phyloP scores from a whole-genome alignment of 2,797 vertebrate genomes.

The Jordanella pulchra region DNA sequence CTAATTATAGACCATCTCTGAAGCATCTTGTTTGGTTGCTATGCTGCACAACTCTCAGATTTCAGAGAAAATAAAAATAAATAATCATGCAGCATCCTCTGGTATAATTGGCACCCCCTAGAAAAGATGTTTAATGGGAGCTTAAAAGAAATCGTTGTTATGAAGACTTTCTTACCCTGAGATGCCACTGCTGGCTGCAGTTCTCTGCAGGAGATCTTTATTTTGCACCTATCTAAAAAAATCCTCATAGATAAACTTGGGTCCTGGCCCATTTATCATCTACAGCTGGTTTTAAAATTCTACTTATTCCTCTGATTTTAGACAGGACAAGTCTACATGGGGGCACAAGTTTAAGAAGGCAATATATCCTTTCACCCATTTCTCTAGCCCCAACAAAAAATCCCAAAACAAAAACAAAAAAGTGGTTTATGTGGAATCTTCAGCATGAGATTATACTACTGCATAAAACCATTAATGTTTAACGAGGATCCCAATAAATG shows the following conservation, averaged over 20 bases:
- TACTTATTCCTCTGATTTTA: neutral
- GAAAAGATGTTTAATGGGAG: neutral
- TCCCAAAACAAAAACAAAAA: neutral
- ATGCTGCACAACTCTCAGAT: conserved; percentile 48
- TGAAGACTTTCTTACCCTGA: neutral
- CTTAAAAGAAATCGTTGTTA: neutral
- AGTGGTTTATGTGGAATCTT: neutral
- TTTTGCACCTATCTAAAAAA: neutral
- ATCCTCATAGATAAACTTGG: neutral
- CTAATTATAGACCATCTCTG: conserved; percentile 69
- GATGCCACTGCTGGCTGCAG: neutral
- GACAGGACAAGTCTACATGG: too few species aligned
- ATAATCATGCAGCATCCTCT: neutral
- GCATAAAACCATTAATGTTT: neutral
- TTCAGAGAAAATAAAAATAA: neutral
- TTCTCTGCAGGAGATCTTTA: neutral
- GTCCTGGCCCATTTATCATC: neutral
- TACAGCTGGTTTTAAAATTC: neutral
- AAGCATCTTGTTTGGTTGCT: conserved; percentile 60
- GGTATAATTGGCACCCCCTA: neutral
- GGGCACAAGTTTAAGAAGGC: neutral
- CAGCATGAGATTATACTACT: neutral
- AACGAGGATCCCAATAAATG: neutral
- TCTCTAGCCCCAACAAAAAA: too few species aligned
- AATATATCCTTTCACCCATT: neutral